These are phyloP conservation scores for Dascillus cervinus DNA, from an alignment of 2,888 invertebrate species.

Conservation along the genomic window DNA sequence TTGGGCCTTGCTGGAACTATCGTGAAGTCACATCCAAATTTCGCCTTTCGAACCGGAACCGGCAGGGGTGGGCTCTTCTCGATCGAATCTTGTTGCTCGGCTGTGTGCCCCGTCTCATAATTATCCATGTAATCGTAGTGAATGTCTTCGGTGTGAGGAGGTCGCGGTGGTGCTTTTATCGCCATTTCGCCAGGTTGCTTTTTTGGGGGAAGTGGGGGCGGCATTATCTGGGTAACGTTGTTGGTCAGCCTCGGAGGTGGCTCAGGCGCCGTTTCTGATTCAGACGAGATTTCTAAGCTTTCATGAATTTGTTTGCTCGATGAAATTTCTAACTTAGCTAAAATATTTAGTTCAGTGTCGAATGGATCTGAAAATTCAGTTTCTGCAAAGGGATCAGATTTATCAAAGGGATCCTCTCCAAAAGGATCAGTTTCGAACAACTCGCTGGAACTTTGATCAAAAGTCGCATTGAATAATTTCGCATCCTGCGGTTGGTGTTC, in stretches of 20 bases:
- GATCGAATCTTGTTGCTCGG: slow-evolving; percentile 22
- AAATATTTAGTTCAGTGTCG: slow-evolving; percentile 41
- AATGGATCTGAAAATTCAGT: slow-evolving; percentile 55
- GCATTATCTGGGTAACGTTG: slow-evolving; percentile 52
- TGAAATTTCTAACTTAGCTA: slow-evolving; percentile 6
- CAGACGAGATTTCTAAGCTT: slow-evolving; percentile 37
- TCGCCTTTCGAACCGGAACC: slow-evolving; percentile 50
- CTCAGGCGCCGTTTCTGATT: slow-evolving; percentile 47
- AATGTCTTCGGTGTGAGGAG: slow-evolving; percentile 50
- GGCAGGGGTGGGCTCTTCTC: slow-evolving; percentile 53
- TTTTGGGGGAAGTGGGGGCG: slow-evolving; percentile 67
- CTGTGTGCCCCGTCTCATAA: slow-evolving; percentile 37
- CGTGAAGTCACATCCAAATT: slow-evolving; percentile 42
- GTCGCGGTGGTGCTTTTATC: slow-evolving; percentile 57
- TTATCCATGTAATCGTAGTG: slow-evolving; percentile 50
- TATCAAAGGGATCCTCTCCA: slow-evolving; percentile 68
- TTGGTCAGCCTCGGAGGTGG: slow-evolving; percentile 63
- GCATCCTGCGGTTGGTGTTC: slow-evolving; percentile 20
- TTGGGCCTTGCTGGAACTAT: slow-evolving; percentile 40
- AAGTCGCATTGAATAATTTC: slow-evolving; percentile 22
- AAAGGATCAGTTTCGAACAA: slow-evolving; percentile 55
- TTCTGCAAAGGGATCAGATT: slow-evolving; percentile 59
- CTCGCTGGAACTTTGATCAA: slow-evolving; percentile 24
- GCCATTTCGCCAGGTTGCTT: slow-evolving; percentile 52
- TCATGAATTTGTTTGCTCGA: slow-evolving; percentile 27